Evolutionary conservation across 2,888 invertebrate genomes (phyloP), one percentile per base, ranked within the genome.

Genomic region (Dryocosmus kuriphilus): DNA sequence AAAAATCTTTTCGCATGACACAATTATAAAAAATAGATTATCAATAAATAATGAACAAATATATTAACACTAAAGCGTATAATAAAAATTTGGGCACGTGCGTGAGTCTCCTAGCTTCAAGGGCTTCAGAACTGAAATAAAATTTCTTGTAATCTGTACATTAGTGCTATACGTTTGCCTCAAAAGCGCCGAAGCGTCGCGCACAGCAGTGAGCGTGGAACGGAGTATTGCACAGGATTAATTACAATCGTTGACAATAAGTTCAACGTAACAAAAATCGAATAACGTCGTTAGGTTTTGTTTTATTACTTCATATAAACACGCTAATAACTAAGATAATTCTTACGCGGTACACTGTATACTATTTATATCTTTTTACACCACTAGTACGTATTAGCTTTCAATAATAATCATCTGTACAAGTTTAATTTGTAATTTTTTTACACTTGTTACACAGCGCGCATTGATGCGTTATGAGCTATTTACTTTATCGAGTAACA

Each of bases 401-500:
- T 79, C 77, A 71, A 63, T 65, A 82, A 79, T 79, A 79, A 77
- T 84, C 79, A 71, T 79, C 78, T 80, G 76, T 82, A 80, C 80
- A 82, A 81, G 77, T 71, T 55, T 71, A 51, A n/a, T 71, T 71
- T 30, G 1, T 71, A 46, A 51, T 32, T 51, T 71, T 81, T 84
- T 81, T 83, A 84, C 78, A 81, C 83, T 79, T 85, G 30, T 82
- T 83, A 81, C 86, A 86, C 81, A 86, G 82, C 82, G 80, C 82
- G 81, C 79, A 84, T 79, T 83, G 78, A 80, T 78, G 80, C 82
- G 83, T 88, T 86, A 86, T 82, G 85, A 85, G 84, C 88, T 86
- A 85, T 84, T 86, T 87, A 87, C 86, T 88, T 87, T 85, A 87
- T 84, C 87, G 88, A 88, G 88, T 88, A 87, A 88, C 86, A 86